These are phyloP conservation scores for Pseudomyrmex concolor DNA, from an alignment of 1,140 invertebrate genomes.

Conservation along the genomic window DNA sequence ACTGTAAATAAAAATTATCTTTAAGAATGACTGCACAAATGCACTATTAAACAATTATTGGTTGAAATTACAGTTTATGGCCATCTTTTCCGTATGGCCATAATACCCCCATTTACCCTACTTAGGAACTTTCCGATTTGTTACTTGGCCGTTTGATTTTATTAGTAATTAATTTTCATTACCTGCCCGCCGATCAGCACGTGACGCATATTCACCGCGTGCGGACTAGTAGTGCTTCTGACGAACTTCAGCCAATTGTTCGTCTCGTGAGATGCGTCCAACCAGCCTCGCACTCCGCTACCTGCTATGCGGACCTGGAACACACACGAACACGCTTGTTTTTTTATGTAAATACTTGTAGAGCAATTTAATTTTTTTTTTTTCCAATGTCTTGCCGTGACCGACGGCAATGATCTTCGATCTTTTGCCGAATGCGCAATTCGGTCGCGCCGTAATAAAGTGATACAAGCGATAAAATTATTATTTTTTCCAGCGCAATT, in stretches of 20 bases:
- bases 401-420: neutral
- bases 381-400: neutral
- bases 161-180: conserved; percentile 72
- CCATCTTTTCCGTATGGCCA: too few species aligned
- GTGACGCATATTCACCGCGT: conserved; percentile 90
- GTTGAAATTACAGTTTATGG: too few species aligned
- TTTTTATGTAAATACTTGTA: neutral
- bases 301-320: conserved; percentile 90
- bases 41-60: too few species aligned
- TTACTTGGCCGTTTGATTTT: neutral
- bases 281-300: conserved; percentile 90
- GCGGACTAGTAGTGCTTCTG: conserved; percentile 87
- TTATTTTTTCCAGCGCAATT: conserved; percentile 3
- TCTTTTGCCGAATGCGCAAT: neutral
- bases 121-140: too few species aligned
- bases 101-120: too few species aligned
- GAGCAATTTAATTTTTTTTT: neutral
- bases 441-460: neutral
- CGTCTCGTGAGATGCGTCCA: conserved; percentile 90
- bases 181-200: conserved; percentile 90
- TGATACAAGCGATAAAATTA: neutral
- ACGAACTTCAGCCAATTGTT: conserved; percentile 93
- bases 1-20: too few species aligned
- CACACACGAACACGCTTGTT: neutral
- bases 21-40: too few species aligned